Evolutionary conservation across 2,113 vertebrate genomes (phyloP).

Genomic region (Callithrix jacchus): DNA sequence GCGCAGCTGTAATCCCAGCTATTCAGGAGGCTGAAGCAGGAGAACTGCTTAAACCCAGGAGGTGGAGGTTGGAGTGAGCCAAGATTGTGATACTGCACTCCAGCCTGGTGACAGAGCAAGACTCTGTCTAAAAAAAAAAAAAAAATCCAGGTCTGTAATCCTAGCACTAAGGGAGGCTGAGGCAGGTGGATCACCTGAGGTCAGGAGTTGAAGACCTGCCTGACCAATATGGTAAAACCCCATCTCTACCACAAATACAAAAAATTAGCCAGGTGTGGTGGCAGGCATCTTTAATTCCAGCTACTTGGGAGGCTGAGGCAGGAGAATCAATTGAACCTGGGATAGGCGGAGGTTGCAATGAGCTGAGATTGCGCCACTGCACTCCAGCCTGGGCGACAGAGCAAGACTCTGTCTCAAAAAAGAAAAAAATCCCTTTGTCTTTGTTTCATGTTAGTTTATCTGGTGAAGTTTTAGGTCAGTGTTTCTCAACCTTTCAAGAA

Average conservation of each 20-base stretch:
- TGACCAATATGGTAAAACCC: not conserved
- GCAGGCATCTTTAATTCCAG: not conserved
- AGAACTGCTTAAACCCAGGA: not conserved
- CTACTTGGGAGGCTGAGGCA: not conserved
- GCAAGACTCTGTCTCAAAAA: not conserved
- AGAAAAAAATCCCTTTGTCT: not conserved
- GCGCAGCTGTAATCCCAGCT: not conserved
- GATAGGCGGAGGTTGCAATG: not conserved
- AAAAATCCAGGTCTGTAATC: not conserved
- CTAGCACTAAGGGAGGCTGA: not conserved
- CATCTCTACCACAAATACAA: not conserved
- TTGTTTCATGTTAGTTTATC: not conserved
- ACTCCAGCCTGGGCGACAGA: not conserved
- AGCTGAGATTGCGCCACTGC: not conserved
- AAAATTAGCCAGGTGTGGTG: not conserved
- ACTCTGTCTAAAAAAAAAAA: not conserved
- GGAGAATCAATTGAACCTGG: not conserved
- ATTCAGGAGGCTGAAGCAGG: not conserved
- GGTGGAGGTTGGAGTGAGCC: not conserved
- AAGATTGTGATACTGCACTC: not conserved
- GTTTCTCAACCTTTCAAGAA: not conserved
- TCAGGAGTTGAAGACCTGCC: not conserved
- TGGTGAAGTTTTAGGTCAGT: not conserved
- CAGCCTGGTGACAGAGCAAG: not conserved
- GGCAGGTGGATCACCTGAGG: not conserved